A percentile compares a stretch with the other conserved stretches of the same genome.
Conservation (phyloP, 2,888 invertebrate species). For the Hypomecis punctinalis region DNA sequence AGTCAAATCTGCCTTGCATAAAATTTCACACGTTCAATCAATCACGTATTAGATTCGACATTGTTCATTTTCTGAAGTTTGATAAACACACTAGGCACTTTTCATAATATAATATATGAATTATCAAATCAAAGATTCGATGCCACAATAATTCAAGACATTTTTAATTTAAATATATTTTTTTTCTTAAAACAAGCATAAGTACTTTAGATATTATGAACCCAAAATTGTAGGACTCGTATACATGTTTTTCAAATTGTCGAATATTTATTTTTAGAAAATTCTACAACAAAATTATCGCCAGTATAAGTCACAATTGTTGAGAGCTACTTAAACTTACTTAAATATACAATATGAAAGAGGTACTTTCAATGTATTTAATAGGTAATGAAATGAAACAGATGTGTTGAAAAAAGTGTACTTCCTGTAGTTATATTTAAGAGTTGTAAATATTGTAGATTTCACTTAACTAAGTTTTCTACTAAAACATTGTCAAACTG, state of each 20-base stretch:
- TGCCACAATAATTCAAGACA: too few species aligned
- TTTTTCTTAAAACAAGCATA: too few species aligned
- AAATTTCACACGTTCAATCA: too few species aligned
- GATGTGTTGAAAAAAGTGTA: conserved; percentile 15
- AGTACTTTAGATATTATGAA: too few species aligned
- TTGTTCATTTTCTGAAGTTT: too few species aligned
- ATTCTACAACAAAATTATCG: neutral
- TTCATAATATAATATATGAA: too few species aligned
- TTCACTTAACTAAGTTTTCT: conserved; percentile 34
- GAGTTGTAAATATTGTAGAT: conserved; percentile 45
- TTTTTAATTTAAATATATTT: too few species aligned
- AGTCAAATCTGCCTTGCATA: too few species aligned
- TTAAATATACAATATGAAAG: conserved; percentile 12
- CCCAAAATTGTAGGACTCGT: too few species aligned
- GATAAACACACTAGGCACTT: too few species aligned
- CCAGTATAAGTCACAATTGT: conserved; percentile 25
- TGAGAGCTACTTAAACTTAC: conserved; percentile 21
- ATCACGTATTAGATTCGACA: too few species aligned
- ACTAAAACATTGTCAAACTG: conserved; percentile 40
- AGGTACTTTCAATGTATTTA: conserved; percentile 23
- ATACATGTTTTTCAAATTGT: neutral
- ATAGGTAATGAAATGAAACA: conserved; percentile 12
- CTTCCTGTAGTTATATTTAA: conserved; percentile 35
- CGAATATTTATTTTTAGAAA: neutral
- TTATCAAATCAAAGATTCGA: too few species aligned